These are phyloP conservation scores for Drosophila mimica DNA, from an alignment of 2,888 invertebrate genomes.

Conservation along the genomic window DNA sequence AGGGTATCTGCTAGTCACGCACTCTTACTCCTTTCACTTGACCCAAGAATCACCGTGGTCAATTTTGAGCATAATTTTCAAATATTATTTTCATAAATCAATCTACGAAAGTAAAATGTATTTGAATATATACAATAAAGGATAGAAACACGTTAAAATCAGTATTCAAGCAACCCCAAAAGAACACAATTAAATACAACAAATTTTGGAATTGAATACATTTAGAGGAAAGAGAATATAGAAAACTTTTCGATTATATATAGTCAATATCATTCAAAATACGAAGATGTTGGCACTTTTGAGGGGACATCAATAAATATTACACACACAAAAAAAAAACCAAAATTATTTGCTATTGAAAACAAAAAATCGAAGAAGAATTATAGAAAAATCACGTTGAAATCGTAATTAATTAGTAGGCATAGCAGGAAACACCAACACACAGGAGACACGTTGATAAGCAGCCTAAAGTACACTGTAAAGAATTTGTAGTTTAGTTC, in stretches of 20 bases:
- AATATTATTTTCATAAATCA: not conserved
- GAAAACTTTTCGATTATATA: constrained; percentile 68
- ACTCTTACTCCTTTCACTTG: not conserved
- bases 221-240: constrained; percentile 18
- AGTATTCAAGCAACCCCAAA: not conserved
- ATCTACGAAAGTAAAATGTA: constrained; percentile 14
- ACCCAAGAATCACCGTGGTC: not conserved
- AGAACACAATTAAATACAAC: not conserved
- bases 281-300: not conserved
- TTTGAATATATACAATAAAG: constrained; percentile 2
- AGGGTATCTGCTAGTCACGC: not conserved
- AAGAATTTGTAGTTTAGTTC: constrained; percentile 61
- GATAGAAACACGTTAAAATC: not conserved
- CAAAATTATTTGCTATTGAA: constrained; percentile 10
- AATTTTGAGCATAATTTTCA: not conserved
- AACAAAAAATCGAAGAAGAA: not conserved
- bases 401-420: constrained; percentile 56
- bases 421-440: constrained; percentile 72
- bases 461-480: constrained; percentile 74
- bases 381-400: constrained; percentile 15
- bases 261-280: constrained; percentile 18
- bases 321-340: constrained; percentile 41
- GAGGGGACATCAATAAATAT: constrained; percentile 40
- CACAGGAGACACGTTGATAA: constrained; percentile 72
- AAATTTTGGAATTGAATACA: not conserved